Evolutionary conservation across 1,140 invertebrate species (phyloP), one percentile per base, ranked within the genome.

Genomic region (Listronotus bonariensis): DNA sequence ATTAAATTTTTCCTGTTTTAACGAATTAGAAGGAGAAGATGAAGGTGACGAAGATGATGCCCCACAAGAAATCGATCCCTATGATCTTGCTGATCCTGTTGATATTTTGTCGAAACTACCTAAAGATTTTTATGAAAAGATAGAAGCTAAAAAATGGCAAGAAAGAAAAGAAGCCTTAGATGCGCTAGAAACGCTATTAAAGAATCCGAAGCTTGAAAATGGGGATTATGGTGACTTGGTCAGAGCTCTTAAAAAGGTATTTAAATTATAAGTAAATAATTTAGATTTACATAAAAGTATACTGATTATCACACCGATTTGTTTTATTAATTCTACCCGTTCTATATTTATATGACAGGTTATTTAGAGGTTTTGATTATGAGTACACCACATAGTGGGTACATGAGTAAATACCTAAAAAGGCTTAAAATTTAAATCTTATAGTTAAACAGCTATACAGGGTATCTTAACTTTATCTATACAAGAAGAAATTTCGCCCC

Each of bases 101-200:
- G 93, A 99, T 75, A 95, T 99, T 72, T 75, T 99, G 0, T 89
- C 91, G 3, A 91, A 96, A 78, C 77, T 99, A 18, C 95, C 95
- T 0, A 96, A 96, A 82, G 93, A 98, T 79, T 99, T 98, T 78
- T 97, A 91, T 75, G 95, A 97, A 7, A 95, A 97, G 80, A 71
- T 95, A 34, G 96, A 99, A 79, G 92, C 92, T 0, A 98, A 98
- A 76, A 99, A 99, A 76, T 99, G 97, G 97, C 92, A 95, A 74
- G 93, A 98, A 52, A 83, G 97, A 8, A 97, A 97, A 78, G 94
- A 98, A 78, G 89, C 90, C 0, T 74, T 99, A 6, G 93, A 96
- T 72, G 80, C 81, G 2, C 77, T 98, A 0, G 90, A 97, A 59
- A 85, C 85, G 58, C 76, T 97, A 3, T 76, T 95, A 1, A 89